These are phyloP conservation scores for Baryphthengus martii DNA, from an alignment of 2,113 vertebrate species.

Conservation along the genomic window DNA sequence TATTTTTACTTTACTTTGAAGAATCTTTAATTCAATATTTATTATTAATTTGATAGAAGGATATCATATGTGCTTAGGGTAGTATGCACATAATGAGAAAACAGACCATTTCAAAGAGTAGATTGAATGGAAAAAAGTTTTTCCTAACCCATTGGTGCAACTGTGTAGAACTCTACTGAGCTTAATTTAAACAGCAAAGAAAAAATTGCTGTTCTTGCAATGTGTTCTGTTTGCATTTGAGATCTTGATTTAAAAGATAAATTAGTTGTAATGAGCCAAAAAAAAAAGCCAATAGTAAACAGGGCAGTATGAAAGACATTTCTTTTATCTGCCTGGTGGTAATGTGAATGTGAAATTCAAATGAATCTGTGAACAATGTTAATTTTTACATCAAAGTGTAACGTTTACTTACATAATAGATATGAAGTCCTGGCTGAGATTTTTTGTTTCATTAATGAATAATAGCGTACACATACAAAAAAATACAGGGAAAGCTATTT, in stretches of 20 bases:
- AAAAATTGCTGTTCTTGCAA: background rate
- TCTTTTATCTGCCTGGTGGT: background rate
- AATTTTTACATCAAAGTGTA: slow-evolving; percentile 19
- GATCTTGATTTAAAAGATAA: background rate
- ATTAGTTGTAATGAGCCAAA: background rate
- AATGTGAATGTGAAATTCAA: slow-evolving; percentile 7
- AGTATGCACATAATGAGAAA: background rate
- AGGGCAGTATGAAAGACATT: background rate
- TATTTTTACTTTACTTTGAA: background rate
- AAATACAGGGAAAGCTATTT: background rate
- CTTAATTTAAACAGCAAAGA: background rate
- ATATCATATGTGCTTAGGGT: background rate
- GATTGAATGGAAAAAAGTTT: background rate
- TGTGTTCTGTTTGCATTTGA: background rate
- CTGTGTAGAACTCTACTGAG: background rate
- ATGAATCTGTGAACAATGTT: background rate
- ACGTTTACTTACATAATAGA: slow-evolving; percentile 49
- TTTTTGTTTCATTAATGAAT: slow-evolving; percentile 40
- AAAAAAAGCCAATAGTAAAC: background rate
- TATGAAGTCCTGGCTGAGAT: background rate
- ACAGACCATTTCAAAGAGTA: background rate
- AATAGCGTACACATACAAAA: background rate
- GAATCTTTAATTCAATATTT: background rate
- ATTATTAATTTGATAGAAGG: background rate
- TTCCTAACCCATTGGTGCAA: background rate